phyloP scores from a whole-genome alignment of 2,888 invertebrate genomes.

The Amphipyra berbera region DNA sequence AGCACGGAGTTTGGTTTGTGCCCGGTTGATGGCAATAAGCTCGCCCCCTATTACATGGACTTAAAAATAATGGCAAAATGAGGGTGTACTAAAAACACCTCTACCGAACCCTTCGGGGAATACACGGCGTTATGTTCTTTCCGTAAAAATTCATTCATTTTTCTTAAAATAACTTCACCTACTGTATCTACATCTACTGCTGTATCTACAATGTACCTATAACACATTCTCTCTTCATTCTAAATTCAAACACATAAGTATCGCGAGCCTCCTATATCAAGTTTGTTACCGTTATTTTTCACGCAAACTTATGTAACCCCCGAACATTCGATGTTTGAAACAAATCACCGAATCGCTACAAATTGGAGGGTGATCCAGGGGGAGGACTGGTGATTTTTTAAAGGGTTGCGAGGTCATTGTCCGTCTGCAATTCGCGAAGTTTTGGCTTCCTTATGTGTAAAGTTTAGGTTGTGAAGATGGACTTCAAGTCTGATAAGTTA shows the following conservation, averaged over 20 bases:
- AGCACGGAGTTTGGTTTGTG: too few species aligned
- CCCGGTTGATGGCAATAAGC: too few species aligned
- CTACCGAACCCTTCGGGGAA: too few species aligned
- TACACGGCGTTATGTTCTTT: too few species aligned
- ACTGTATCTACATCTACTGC: too few species aligned
- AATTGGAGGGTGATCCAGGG: constrained; percentile 39
- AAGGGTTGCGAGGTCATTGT: constrained; percentile 41
- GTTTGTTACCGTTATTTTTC: constrained; percentile 61
- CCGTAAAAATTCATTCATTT: too few species aligned
- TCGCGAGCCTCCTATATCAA: constrained; percentile 44
- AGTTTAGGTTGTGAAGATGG: constrained; percentile 24
- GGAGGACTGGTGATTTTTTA: constrained; percentile 45
- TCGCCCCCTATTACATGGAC: too few species aligned
- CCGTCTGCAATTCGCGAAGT: constrained; percentile 3
- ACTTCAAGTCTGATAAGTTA: constrained; percentile 26
- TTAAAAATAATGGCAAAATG: too few species aligned
- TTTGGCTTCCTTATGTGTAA: constrained; percentile 6
- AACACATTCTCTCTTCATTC: constrained; percentile 21
- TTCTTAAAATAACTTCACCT: too few species aligned
- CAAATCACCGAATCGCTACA: constrained; percentile 55
- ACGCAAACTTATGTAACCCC: constrained; percentile 44
- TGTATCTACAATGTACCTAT: too few species aligned
- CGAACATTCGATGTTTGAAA: constrained; percentile 25
- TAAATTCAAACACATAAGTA: constrained; percentile 37
- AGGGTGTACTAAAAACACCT: too few species aligned